Base-by-base conservation (phyloP, 1,140 invertebrate genomes). In the Drosophila equinoxialis region DNA sequence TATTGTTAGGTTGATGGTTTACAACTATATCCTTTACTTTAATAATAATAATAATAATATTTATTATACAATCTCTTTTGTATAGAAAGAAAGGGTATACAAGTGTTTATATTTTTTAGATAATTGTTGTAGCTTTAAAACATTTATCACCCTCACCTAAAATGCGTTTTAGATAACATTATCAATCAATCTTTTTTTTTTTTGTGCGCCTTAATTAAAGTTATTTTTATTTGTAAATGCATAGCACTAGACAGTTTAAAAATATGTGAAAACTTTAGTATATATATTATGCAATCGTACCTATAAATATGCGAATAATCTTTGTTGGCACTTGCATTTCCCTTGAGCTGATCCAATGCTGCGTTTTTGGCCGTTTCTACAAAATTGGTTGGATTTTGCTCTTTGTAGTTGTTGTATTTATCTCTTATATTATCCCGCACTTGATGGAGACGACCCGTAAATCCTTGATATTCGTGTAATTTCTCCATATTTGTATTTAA, bases 231-330 rank as follows among this genome's bases (percentile, higher is more conserved):
- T 30, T 30, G 6, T 30, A 30, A 30, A 30, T 30, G 6, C 0
- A 6, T 7, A 10, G 35, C 5, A 37, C 10, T 37, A 37, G 35
- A 39, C 1, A 7, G 14, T 35, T 37, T 14, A 20, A 8, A 14
- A 11, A n/a, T n/a, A n/a, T n/a, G 2, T 2, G 14, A 6, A 37
- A 20, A 1, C 8, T 1, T 10, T 51, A 8, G 8, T 20, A 48
- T 17, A 23, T 51, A 23, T 6, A 20, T 51, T 20, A 39, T 17
- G 35, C 37, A 59, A 37, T 59, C 33, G 35, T 94, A 96, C 96
- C 96, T 95, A 91, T 95, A 97, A 68, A 97, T 92, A 91, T 97
- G 96, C 1, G 94, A 94, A 89, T 95, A 97, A 79, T 96, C 94
- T 66, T 93, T 94, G 54, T 94, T 93, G 20, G 93, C 85, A 42